phyloP scores from a whole-genome alignment of 2,888 invertebrate genomes.

The Xylocampa areola region DNA sequence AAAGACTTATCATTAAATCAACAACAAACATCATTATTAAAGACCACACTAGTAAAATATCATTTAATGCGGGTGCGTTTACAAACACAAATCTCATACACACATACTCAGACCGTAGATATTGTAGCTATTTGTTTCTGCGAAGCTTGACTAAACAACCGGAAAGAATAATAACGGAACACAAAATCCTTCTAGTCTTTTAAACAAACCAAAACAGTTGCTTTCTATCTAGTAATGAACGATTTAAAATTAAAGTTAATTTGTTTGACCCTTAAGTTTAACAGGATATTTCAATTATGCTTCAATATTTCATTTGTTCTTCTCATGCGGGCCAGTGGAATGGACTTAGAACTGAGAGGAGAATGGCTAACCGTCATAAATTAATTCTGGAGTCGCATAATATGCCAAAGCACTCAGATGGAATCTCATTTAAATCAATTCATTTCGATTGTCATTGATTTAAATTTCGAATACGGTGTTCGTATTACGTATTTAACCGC shows the following conservation, averaged over 20 bases:
- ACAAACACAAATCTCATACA: too few relatives aligned
- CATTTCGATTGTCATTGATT: constrained; percentile 13
- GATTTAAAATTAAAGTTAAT: constrained; percentile 61
- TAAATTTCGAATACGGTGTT: background rate
- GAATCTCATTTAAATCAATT: constrained; percentile 27
- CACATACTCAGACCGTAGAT: too few relatives aligned
- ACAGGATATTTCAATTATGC: constrained; percentile 71
- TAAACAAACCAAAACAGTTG: constrained; percentile 12
- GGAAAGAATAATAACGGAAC: background rate
- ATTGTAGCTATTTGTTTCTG: too few relatives aligned
- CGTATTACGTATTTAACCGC: too few relatives aligned
- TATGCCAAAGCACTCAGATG: constrained; percentile 2
- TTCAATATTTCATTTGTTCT: constrained; percentile 57
- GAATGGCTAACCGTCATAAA: constrained; percentile 38
- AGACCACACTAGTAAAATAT: too few relatives aligned
- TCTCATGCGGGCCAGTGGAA: constrained; percentile 62
- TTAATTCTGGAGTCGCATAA: constrained; percentile 33
- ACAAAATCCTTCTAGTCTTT: constrained; percentile 2
- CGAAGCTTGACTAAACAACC: too few relatives aligned
- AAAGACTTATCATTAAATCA: too few relatives aligned
- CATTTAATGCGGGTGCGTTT: too few relatives aligned
- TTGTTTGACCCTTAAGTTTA: constrained; percentile 53
- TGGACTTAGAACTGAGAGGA: constrained; percentile 21
- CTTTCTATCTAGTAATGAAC: constrained; percentile 38
- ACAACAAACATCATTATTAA: too few relatives aligned